Evolutionary conservation across 2,113 vertebrate genomes (phyloP).

Genomic region (Dascyllus trimaculatus): DNA sequence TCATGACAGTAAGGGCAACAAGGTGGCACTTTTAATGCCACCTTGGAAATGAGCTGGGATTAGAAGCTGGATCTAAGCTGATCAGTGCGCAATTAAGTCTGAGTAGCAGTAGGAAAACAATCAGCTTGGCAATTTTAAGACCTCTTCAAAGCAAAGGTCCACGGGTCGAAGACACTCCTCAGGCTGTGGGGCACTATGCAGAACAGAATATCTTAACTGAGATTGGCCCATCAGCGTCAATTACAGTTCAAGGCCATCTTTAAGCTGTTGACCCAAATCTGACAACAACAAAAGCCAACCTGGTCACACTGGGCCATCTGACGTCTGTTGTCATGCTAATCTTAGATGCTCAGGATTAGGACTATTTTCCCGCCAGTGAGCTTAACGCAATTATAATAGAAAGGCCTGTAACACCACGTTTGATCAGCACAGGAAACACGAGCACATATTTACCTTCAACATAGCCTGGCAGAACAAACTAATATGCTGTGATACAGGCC

Average conservation of each 20-base stretch:
- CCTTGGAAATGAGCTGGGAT: slow-evolving; percentile 73
- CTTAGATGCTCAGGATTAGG: slow-evolving; percentile 83
- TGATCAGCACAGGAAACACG: slow-evolving; percentile 63
- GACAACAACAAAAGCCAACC: slow-evolving; percentile 81
- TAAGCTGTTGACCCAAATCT: slow-evolving; percentile 83
- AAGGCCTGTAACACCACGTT: slow-evolving; percentile 49
- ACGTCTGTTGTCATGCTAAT: slow-evolving; percentile 82
- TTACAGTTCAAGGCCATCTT: slow-evolving; percentile 75
- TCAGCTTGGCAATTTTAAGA: slow-evolving; percentile 21
- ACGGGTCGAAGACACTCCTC: slow-evolving; percentile 1
- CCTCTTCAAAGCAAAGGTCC: slow-evolving; percentile 3
- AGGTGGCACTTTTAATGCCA: slow-evolving; percentile 63
- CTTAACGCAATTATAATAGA: slow-evolving; percentile 72
- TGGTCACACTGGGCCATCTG: slow-evolving; percentile 79
- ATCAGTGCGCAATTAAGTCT: slow-evolving; percentile 50
- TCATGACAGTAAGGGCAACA: slow-evolving; percentile 61
- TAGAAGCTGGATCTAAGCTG: slow-evolving; percentile 62
- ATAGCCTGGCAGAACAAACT: slow-evolving; percentile 24
- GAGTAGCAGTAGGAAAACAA: slow-evolving; percentile 41
- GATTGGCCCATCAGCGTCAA: slow-evolving; percentile 61
- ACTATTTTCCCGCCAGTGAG: slow-evolving; percentile 73
- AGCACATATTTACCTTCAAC: slow-evolving; percentile 58
- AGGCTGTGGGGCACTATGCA: neutral
- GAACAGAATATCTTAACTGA: slow-evolving; percentile 48
- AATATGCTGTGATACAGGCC: slow-evolving; percentile 4